phyloP scores from a whole-genome alignment of 2,113 vertebrate genomes.

The Chrysemys picta region DNA sequence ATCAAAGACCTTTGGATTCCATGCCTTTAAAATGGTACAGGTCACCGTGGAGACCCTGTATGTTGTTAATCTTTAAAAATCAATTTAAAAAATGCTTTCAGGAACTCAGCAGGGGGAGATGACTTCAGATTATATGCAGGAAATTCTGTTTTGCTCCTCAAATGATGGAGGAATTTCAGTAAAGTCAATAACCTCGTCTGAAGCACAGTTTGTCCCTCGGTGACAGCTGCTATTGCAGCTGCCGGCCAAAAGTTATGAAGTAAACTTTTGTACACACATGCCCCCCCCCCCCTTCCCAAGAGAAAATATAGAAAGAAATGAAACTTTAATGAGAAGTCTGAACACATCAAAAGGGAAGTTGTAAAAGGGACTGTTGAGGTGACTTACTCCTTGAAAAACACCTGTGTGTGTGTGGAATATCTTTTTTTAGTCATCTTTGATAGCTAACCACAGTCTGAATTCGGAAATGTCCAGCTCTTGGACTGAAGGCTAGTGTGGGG shows the following conservation, averaged over 20 bases:
- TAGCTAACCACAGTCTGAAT: constrained; percentile 43
- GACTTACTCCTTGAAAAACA: constrained; percentile 47
- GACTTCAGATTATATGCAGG: constrained; percentile 2
- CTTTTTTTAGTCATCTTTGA: constrained; percentile 69
- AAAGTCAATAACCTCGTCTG: neutral
- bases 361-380: constrained; percentile 65
- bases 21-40: neutral
- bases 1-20: neutral
- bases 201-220: constrained; percentile 9
- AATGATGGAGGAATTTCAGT: neutral
- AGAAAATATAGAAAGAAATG: constrained; percentile 59
- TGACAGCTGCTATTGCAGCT: constrained; percentile 63
- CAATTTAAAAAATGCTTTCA: neutral
- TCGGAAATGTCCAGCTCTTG: neutral
- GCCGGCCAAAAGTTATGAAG: constrained; percentile 38
- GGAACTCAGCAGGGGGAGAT: neutral
- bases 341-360: constrained; percentile 67
- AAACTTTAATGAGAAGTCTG: constrained; percentile 63
- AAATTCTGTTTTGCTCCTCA: neutral
- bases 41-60: neutral
- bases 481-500: constrained; percentile 5
- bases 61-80: neutral
- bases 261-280: constrained; percentile 63
- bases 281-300: constrained; percentile 11
- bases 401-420: constrained; percentile 10